Evolutionary conservation across 2,888 invertebrate species (phyloP).

Genomic region (Subacronicta megacephala): DNA sequence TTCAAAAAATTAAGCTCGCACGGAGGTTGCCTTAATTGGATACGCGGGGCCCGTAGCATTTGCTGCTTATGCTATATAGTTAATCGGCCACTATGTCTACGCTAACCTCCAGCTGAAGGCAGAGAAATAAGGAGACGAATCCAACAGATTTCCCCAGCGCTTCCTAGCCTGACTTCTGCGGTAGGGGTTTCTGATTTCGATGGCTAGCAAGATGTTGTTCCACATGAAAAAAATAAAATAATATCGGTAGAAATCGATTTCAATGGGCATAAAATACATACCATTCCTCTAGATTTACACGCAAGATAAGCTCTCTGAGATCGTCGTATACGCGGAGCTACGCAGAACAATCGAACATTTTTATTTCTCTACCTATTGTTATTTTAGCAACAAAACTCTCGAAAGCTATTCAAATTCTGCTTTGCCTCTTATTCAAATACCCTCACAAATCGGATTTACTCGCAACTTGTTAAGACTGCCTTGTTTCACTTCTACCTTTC

Average conservation of each 20-base stretch:
- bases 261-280: slow-evolving; percentile 26
- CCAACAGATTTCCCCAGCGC: too few species aligned
- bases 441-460: slow-evolving; percentile 83
- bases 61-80: too few species aligned
- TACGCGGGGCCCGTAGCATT: too few species aligned
- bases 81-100: too few species aligned
- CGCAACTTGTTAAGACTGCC: slow-evolving; percentile 82
- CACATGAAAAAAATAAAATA: too few species aligned
- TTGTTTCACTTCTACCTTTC: slow-evolving; percentile 77
- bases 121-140: too few species aligned
- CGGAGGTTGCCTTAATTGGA: too few species aligned
- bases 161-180: too few species aligned
- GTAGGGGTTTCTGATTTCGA: too few species aligned
- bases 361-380: slow-evolving; percentile 56
- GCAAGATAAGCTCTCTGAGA: slow-evolving; percentile 28
- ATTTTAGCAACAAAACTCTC: slow-evolving; percentile 58
- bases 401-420: slow-evolving; percentile 60
- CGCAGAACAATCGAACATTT: slow-evolving; percentile 48
- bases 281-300: slow-evolving; percentile 16
- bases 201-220: too few species aligned
- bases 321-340: slow-evolving; percentile 22
- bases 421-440: slow-evolving; percentile 84
- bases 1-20: too few species aligned
- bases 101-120: too few species aligned
- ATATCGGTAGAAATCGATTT: slow-evolving; percentile 5